These are phyloP conservation scores for Diploscapter pachys DNA, from an alignment of 1,140 invertebrate species.

Conservation along the genomic window DNA sequence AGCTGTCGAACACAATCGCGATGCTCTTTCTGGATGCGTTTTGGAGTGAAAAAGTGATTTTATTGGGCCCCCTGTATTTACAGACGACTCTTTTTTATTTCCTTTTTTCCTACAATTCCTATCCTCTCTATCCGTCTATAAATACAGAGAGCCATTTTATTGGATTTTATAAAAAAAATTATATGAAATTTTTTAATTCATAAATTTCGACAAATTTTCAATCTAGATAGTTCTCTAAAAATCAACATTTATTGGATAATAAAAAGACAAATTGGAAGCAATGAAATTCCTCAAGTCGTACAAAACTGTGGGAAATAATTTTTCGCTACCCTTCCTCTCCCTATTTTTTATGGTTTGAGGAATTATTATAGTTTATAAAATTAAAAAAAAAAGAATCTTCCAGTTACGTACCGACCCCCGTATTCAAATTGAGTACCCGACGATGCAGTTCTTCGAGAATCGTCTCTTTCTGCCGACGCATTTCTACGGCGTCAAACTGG, in stretches of 20 bases:
- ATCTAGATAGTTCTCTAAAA: too few relatives aligned
- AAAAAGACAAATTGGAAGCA: too few relatives aligned
- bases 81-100: not conserved
- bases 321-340: too few relatives aligned
- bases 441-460: constrained; percentile 56
- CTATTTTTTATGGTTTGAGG: too few relatives aligned
- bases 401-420: constrained; percentile 51
- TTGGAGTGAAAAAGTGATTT: constrained; percentile 51
- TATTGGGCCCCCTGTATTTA: not conserved
- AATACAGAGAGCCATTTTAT: too few relatives aligned
- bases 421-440: constrained; percentile 50
- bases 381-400: constrained; percentile 9
- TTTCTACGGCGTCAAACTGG: constrained; percentile 51
- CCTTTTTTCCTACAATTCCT: not conserved
- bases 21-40: constrained; percentile 55
- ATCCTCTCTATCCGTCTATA: not conserved
- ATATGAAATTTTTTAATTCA: too few relatives aligned
- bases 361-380: too few relatives aligned
- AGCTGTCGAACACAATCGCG: constrained; percentile 47
- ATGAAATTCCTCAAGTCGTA: too few relatives aligned
- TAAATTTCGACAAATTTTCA: too few relatives aligned
- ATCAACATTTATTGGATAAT: too few relatives aligned
- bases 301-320: too few relatives aligned
- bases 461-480: constrained; percentile 57
- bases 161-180: too few relatives aligned